Percentiles rank a stretch among this genome's conserved stretches.
Evolutionary conservation across 1,140 invertebrate species (phyloP).

Genomic region (Drosophila eugracilis): DNA sequence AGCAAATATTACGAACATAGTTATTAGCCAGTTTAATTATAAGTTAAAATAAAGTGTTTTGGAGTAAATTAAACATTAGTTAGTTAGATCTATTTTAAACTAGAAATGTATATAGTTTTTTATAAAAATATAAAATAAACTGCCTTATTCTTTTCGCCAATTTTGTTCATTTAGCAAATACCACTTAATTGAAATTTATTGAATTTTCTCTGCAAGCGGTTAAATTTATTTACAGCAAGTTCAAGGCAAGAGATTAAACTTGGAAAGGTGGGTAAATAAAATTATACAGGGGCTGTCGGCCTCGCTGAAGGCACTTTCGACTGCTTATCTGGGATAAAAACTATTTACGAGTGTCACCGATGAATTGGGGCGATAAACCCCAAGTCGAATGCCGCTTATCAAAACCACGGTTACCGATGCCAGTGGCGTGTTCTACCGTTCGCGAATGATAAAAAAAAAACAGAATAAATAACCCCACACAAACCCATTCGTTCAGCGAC

Average conservation of each 20-base stretch:
- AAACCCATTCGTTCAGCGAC: neutral
- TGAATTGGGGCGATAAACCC: slow-evolving; percentile 52
- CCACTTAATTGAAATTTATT: neutral
- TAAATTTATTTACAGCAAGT: slow-evolving; percentile 39
- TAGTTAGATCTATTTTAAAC: too few relatives aligned
- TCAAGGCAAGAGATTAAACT: slow-evolving; percentile 35
- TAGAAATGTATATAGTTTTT: neutral
- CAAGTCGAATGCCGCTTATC: slow-evolving; percentile 46
- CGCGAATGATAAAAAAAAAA: slow-evolving; percentile 52
- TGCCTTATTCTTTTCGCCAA: neutral
- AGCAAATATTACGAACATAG: too few relatives aligned
- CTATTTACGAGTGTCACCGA: slow-evolving; percentile 54
- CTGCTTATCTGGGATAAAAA: slow-evolving; percentile 38
- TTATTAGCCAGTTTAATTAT: too few relatives aligned
- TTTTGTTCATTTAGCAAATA: neutral
- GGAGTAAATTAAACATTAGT: too few relatives aligned
- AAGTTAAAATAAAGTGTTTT: too few relatives aligned
- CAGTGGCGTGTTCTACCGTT: slow-evolving; percentile 67
- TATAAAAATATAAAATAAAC: neutral
- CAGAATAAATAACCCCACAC: neutral
- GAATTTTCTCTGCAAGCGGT: slow-evolving; percentile 1
- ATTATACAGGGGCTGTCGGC: neutral
- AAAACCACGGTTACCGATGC: slow-evolving; percentile 26
- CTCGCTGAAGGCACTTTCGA: slow-evolving; percentile 1
- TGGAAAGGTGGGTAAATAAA: slow-evolving; percentile 5